phyloP scores from a whole-genome alignment of 1,140 invertebrate species.

The Ooceraea biroi region DNA sequence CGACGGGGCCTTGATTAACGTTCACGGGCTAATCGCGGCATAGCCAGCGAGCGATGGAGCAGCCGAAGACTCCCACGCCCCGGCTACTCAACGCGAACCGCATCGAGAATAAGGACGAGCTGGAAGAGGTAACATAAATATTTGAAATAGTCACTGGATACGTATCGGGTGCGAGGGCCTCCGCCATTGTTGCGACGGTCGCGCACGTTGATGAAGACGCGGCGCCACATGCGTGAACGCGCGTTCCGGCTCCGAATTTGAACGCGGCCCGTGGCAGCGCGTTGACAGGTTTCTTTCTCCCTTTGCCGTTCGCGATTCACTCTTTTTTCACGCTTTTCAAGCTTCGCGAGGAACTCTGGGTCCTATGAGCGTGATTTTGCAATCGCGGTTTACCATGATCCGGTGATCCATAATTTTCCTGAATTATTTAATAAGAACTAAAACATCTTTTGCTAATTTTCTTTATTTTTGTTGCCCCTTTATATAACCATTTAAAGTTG shows the following conservation, averaged over 20 bases:
- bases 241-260: conserved; percentile 78
- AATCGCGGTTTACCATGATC: no score
- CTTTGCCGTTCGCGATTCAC: neutral
- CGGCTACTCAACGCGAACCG: conserved; percentile 88
- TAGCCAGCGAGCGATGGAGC: conserved; percentile 80
- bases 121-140: conserved; percentile 91
- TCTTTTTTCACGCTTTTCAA: no score
- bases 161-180: conserved; percentile 82
- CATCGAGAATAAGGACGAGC: conserved; percentile 93
- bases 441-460: neutral
- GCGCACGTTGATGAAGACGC: conserved; percentile 76
- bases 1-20: conserved; percentile 75
- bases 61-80: conserved; percentile 78
- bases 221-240: conserved; percentile 78
- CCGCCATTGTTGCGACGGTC: conserved; percentile 84
- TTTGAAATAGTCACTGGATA: conserved; percentile 82
- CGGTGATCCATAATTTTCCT: no score
- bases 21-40: conserved; percentile 69
- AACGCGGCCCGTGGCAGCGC: no score
- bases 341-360: no score
- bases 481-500: neutral
- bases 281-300: no score
- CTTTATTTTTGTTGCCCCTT: neutral
- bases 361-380: no score
- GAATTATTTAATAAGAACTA: no score